These are phyloP conservation scores for Cololabis saira DNA, from an alignment of 2,113 vertebrate species.

Conservation along the genomic window DNA sequence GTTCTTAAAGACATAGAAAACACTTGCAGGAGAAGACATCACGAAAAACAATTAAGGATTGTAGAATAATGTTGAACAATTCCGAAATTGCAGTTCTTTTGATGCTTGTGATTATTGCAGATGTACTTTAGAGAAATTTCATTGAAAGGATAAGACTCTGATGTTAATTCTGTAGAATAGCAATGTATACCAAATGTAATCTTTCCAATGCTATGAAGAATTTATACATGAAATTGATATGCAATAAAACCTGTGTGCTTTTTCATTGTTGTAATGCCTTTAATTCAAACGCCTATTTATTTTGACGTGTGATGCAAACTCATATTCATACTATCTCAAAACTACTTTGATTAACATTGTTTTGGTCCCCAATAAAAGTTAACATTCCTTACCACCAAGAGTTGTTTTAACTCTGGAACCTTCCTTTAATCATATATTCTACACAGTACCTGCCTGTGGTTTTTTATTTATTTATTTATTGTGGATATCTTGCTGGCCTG, in stretches of 20 bases:
- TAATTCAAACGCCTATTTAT: neutral
- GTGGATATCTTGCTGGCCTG: no score
- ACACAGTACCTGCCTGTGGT: no score
- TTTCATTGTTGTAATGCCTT: constrained; percentile 80
- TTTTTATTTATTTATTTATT: no score
- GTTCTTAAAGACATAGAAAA: constrained; percentile 82
- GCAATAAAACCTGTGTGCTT: constrained; percentile 99
- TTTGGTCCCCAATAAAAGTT: no score
- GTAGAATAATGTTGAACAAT: constrained; percentile 87
- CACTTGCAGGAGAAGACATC: constrained; percentile 82
- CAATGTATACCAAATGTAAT: constrained; percentile 99
- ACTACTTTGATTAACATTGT: no score
- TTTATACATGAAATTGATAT: constrained; percentile 99
- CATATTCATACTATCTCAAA: no score
- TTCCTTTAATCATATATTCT: no score
- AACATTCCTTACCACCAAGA: no score
- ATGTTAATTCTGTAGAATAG: constrained; percentile 99
- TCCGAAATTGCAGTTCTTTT: constrained; percentile 88
- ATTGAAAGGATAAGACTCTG: constrained; percentile 90
- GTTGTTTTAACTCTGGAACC: no score
- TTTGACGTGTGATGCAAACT: no score
- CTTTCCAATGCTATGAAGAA: constrained; percentile 98
- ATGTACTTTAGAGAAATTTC: constrained; percentile 92
- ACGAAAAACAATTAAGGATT: constrained; percentile 83
- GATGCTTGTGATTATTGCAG: constrained; percentile 94